Base-by-base conservation (phyloP, 2,113 vertebrate species). In the Pseudopipra pipra region DNA sequence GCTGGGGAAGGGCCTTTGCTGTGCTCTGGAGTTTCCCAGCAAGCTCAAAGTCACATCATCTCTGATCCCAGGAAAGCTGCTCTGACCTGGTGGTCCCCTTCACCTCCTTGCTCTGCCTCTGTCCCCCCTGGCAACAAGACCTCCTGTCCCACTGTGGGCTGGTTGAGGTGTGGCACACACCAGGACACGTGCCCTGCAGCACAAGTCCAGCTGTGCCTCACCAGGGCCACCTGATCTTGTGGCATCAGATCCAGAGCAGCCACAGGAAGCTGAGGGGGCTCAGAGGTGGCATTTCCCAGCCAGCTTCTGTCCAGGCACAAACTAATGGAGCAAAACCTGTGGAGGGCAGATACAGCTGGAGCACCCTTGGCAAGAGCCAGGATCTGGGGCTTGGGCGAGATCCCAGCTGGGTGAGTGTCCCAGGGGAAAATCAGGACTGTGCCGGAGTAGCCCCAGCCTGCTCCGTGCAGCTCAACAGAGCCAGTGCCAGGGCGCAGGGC, bases 221-320 rank as follows among this genome's bases (percentile, higher is more conserved):
- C 44, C 74, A 52, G 62, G 86, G 59, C 68, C 9, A 8, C 51
- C 30, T 63, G n/a, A 41, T 15, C 44, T 39, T 4, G 51, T 3
- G 12, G 44, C 39, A 21, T 11, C 4, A 0, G 16, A 8, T 92
- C 75, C 0, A 1, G 33, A 85, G 43, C 0, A 2, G 49, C 56
- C 44, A 4, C 0, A 3, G 52, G 25, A 72, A 30, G 12, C 0
- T 3, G 1, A 49, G 22, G 10, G 0, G 17, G 15, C 54, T 46
- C 54, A 56, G 51, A 85, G 52, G 21, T 3, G 15, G 9, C 46
- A n/a, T 63, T 82, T 87, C 70, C 65, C 19, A 2, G 54, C 23
- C 37, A 19, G 0, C 8, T 54, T 41, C 67, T 58, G 61, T 43
- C 33, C 61, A 62, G 74, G 55, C 22, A 71, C 66, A 62, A 41